phyloP scores from a whole-genome alignment of 1,140 invertebrate genomes.

The Trypoxylus dichotomus region DNA sequence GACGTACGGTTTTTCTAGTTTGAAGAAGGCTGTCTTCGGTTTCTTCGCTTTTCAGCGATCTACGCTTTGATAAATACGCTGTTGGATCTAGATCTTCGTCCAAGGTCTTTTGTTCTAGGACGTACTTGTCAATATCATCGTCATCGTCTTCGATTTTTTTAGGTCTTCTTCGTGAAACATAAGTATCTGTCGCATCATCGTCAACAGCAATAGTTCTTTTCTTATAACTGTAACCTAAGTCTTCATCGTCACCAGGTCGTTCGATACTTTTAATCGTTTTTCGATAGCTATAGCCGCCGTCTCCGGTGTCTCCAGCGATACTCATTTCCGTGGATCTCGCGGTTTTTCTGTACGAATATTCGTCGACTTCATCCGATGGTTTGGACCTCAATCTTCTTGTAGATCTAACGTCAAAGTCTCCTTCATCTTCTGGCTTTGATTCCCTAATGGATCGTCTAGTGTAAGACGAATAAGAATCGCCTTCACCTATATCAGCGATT shows the following conservation, averaged over 20 bases:
- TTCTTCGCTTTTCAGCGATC: constrained; percentile 35
- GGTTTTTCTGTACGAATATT: constrained; percentile 22
- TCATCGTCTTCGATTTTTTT: constrained; percentile 40
- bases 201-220: constrained; percentile 39
- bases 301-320: not conserved
- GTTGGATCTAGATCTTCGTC: constrained; percentile 35
- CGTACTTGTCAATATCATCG: constrained; percentile 30
- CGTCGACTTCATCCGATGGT: not conserved
- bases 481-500: constrained; percentile 22
- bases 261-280: constrained; percentile 16
- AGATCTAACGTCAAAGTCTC: constrained; percentile 39
- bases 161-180: constrained; percentile 40
- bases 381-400: constrained; percentile 38
- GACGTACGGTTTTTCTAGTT: not conserved
- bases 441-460: constrained; percentile 30
- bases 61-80: constrained; percentile 32
- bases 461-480: constrained; percentile 28
- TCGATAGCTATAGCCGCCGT: constrained; percentile 16
- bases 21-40: not conserved
- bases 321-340: not conserved
- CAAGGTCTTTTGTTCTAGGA: constrained; percentile 31
- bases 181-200: constrained; percentile 37
- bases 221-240: constrained; percentile 38
- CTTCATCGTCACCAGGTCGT: constrained; percentile 35
- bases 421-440: constrained; percentile 35